Evolutionary conservation across 1,140 invertebrate genomes (phyloP), one percentile per base, ranked within the genome.

Genomic region (Phenacoccus solenopsis): DNA sequence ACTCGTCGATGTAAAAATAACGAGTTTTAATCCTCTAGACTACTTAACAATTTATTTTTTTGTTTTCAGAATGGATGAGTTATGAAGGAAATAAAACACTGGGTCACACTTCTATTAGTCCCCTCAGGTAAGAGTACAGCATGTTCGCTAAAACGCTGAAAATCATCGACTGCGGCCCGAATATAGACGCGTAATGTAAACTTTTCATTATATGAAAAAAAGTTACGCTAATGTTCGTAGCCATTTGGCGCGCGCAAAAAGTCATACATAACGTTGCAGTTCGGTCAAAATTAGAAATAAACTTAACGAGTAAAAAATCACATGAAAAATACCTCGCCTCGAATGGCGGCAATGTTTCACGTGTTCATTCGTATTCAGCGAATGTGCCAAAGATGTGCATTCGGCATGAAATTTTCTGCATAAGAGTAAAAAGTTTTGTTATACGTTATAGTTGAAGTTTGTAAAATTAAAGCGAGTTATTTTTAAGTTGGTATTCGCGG

Each of bases 31-130:
- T 38, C 32, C n/a, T n/a, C 32, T 10, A 38, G n/a, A 38, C 9
- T 38, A n/a, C 32, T 9, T 10, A 38, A 38, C 32, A n/a, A 10
- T 38, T 38, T 38, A 38, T 38, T 9, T 9, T 10, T 64, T 25
- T 64, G 59, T 64, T 64, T n/a, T 10, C 59, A 64, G 59, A 64
- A 64, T 64, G 59, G 59, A 64, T 25, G 59, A 64, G 59, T 64
- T 64, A 64, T 64, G 59, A 64, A 64, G 59, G 59, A 64, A 64
- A 64, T 27, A 64, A 24, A 64, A 64, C 25, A 25, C 59, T 64
- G 59, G 59, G 59, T 64, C 25, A 27, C 59, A 64, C 59, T 64
- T 24, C 22, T 64, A 20, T 25, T 64, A 10, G 2, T 64, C 21
- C 59, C 59, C 13, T 64, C 59, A 27, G 59, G 59, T 64, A 64